These are phyloP conservation scores for Leptopilina drosophilae DNA, from an alignment of 2,888 invertebrate genomes.

Conservation along the genomic window DNA sequence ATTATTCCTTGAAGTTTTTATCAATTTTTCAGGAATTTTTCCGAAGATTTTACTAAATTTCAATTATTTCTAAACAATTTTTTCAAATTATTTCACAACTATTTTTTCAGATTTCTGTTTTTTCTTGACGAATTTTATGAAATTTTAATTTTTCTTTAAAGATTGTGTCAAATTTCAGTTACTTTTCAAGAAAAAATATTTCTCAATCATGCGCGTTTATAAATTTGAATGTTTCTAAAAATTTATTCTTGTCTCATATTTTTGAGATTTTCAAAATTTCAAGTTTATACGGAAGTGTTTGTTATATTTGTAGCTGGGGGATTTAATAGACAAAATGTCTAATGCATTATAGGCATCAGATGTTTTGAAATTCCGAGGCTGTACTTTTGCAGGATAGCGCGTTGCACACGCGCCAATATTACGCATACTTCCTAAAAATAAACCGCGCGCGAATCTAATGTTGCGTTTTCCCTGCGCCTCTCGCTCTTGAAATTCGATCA, in stretches of 20 bases:
- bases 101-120: no score
- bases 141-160: no score
- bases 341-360: constrained; percentile 36
- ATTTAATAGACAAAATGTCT: constrained; percentile 7
- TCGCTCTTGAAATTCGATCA: constrained; percentile 15
- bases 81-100: no score
- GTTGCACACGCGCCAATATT: constrained; percentile 52
- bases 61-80: no score
- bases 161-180: no score
- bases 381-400: constrained; percentile 54
- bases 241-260: neutral
- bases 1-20: no score
- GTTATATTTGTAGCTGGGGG: neutral
- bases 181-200: no score
- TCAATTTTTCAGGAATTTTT: no score
- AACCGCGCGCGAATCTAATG: constrained; percentile 44
- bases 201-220: no score
- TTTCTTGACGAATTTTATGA: no score
- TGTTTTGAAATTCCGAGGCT: constrained; percentile 54
- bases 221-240: no score
- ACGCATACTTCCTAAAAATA: constrained; percentile 54
- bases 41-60: no score
- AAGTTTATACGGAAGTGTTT: neutral
- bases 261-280: neutral
- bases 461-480: constrained; percentile 39